Conservation (phyloP, 2,797 vertebrate genomes). For the Meda fulgida region DNA sequence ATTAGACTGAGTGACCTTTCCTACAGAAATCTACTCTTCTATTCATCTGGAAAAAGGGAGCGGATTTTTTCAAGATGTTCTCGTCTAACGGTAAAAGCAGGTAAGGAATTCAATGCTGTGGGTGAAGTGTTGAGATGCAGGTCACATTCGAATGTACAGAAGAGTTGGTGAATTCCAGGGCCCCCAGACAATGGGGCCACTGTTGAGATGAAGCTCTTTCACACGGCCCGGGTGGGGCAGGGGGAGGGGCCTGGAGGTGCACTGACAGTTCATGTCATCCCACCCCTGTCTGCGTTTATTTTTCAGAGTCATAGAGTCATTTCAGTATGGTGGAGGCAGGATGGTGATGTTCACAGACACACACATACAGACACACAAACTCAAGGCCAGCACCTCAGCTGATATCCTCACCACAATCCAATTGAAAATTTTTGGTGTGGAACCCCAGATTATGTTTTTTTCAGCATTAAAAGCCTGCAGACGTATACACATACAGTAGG, state of each 20-base stretch:
- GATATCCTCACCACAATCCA: background rate
- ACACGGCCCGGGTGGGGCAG: slow-evolving; percentile 1
- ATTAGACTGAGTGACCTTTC: background rate
- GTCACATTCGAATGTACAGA: slow-evolving; percentile 43
- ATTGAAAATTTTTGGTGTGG: slow-evolving; percentile 34
- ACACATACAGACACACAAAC: slow-evolving; percentile 33
- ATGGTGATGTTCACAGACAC: slow-evolving; percentile 28
- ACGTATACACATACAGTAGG: slow-evolving; percentile 15
- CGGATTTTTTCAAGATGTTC: slow-evolving; percentile 40
- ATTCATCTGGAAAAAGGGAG: slow-evolving; percentile 14
- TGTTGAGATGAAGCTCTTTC: slow-evolving; percentile 36
- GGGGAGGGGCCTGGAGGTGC: slow-evolving; percentile 37
- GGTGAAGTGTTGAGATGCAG: slow-evolving; percentile 57
- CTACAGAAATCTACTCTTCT: slow-evolving; percentile 15
- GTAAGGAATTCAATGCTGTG: slow-evolving; percentile 34
- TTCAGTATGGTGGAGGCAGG: slow-evolving; percentile 33
- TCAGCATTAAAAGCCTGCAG: background rate
- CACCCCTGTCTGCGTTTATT: slow-evolving; percentile 54
- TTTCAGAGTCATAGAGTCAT: slow-evolving; percentile 37
- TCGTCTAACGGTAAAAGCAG: slow-evolving; percentile 37
- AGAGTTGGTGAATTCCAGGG: slow-evolving; percentile 48
- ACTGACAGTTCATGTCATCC: slow-evolving; percentile 63
- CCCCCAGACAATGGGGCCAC: slow-evolving; percentile 35
- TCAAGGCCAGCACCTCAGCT: background rate
- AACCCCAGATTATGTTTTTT: slow-evolving; percentile 28